Evolutionary conservation across 2,113 vertebrate genomes (phyloP), one percentile per base, ranked within the genome.

Genomic region (Triplophysa siluroides): DNA sequence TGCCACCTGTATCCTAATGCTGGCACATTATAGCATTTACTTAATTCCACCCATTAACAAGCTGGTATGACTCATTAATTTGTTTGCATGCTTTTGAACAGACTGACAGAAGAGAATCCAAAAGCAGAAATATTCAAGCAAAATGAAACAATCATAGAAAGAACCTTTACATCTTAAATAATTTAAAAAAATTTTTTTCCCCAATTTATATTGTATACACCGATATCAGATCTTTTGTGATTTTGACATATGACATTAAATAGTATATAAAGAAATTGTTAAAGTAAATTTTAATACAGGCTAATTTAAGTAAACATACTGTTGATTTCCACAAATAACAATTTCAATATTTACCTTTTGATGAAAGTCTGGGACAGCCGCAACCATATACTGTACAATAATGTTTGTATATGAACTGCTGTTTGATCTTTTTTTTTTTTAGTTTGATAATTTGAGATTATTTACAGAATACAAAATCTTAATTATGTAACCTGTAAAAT

Each of bases 21-120:
- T 58, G 50, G 76, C 60, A 72, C 24, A 29, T 79, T 76, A 62
- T 77, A 14, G 38, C 60, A 78, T 81, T 74, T 68, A 78, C 67
- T 82, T 78, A 82, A 82, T 82, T 78, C 47, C 41, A 78, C 67
- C 71, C 67, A 78, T 82, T 82, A 82, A 73, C 75, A 78, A 38
- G 47, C 77, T 66, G 75, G 54, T 21, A 72, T 82, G 80, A 82
- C 29, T 82, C 75, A 82, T 38, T 68, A 54, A 71, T 77, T 71
- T 69, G 74, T 13, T 71, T 70, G 77, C 54, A 65, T 72, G 80
- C 75, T 69, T 78, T 78, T 72, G n/a, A 78, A 82, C 21, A 78
- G 45, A 45, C 16, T 71, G 67, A 21, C 56, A 69, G 26, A 78
- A 65, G 50, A 76, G 62, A 65, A 33, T 5, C 54, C 2, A 58